A percentile compares a stretch with the other conserved stretches of the same genome.
These are phyloP conservation scores for Latrodectus geometricus DNA, from an alignment of 1,140 invertebrate species.

Conservation along the genomic window DNA sequence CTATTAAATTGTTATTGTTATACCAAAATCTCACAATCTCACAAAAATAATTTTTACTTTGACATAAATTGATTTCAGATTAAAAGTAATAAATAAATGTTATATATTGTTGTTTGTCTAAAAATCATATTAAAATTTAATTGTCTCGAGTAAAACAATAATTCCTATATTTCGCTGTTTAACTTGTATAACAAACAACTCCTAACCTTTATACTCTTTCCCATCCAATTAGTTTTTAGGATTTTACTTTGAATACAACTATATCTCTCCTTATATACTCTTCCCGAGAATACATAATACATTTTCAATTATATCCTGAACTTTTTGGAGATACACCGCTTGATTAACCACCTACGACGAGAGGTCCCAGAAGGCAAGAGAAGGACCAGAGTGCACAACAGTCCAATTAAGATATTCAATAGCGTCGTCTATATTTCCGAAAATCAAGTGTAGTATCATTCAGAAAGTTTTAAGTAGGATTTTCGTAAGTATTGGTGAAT, in stretches of 20 bases:
- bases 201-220: background rate
- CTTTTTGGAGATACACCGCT: constrained; percentile 29
- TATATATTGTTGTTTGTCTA: no score
- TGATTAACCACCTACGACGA: constrained; percentile 36
- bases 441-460: background rate
- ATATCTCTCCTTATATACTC: background rate
- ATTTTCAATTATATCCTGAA: constrained; percentile 2
- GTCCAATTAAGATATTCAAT: background rate
- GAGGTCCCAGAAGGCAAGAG: background rate
- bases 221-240: no score
- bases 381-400: constrained; percentile 4
- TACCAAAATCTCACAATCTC: no score
- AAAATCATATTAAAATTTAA: no score
- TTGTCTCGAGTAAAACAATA: no score
- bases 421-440: background rate
- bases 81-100: no score
- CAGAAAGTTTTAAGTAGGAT: no score
- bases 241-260: background rate
- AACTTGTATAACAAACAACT: background rate
- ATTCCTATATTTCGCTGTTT: background rate
- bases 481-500: no score
- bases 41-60: no score
- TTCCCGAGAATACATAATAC: background rate
- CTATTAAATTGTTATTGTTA: no score
- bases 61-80: no score